phyloP scores from a whole-genome alignment of 2,113 vertebrate genomes.

The Stercorarius parasiticus region DNA sequence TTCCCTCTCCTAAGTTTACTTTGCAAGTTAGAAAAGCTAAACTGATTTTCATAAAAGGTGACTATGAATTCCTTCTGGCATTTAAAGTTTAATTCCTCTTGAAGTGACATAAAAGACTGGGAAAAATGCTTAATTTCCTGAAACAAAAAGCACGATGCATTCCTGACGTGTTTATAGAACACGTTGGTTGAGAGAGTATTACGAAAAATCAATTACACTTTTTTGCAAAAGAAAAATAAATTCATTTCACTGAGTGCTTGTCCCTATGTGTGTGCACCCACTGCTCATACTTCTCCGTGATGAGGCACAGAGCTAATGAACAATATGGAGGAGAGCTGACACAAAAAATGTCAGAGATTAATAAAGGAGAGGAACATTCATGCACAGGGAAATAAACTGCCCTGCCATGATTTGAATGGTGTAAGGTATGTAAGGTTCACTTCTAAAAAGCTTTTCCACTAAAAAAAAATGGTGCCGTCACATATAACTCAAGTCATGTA shows the following conservation, averaged over 20 bases:
- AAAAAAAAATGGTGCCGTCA: neutral
- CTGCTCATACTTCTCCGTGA: neutral
- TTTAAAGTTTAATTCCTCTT: slow-evolving; percentile 26
- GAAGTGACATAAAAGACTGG: neutral
- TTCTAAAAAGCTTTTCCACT: neutral
- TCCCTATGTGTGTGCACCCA: neutral
- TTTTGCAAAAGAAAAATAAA: neutral
- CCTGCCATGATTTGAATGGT: neutral
- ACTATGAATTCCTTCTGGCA: neutral
- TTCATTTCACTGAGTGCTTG: neutral
- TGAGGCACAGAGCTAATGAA: neutral
- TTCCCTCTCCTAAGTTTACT: slow-evolving; percentile 22
- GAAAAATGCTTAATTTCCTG: neutral
- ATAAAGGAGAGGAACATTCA: neutral
- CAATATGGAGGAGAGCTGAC: neutral
- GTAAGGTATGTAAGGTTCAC: neutral
- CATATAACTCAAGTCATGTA: neutral
- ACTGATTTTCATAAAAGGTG: slow-evolving; percentile 21
- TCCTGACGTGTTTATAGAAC: neutral
- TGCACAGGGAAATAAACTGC: neutral
- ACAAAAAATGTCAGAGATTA: neutral
- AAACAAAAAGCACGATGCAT: neutral
- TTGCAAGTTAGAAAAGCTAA: slow-evolving; percentile 14
- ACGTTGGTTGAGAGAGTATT: neutral
- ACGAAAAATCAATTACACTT: neutral